Percentiles rank a stretch among this genome's conserved stretches.
Conservation (phyloP, 2,888 invertebrate genomes). For the Endotricha flammealis region DNA sequence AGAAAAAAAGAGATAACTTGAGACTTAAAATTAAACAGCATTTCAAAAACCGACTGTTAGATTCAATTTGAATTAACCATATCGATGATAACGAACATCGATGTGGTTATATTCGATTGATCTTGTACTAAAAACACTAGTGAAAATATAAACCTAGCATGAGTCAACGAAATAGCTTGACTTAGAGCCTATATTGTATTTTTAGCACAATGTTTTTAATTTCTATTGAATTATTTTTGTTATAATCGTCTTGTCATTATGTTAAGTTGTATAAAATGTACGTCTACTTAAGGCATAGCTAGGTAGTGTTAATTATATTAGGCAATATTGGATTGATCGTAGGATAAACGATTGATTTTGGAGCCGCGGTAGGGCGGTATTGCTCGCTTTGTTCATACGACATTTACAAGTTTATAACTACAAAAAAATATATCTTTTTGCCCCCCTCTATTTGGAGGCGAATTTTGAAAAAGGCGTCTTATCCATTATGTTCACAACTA, state of each 20-base stretch:
- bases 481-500: too few species aligned
- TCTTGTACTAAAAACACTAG: slow-evolving; percentile 31
- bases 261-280: slow-evolving; percentile 77
- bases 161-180: slow-evolving; percentile 31
- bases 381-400: neutral
- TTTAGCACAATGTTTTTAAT: slow-evolving; percentile 69
- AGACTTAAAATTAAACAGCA: too few species aligned
- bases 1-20: too few species aligned
- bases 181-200: slow-evolving; percentile 49
- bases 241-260: slow-evolving; percentile 76
- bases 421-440: too few species aligned
- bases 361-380: neutral
- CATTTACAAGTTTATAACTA: too few species aligned
- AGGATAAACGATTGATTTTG: slow-evolving; percentile 31
- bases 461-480: too few species aligned
- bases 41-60: too few species aligned
- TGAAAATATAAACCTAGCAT: slow-evolving; percentile 30
- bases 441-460: too few species aligned
- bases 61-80: too few species aligned
- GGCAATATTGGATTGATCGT: slow-evolving; percentile 58
- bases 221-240: slow-evolving; percentile 60
- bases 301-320: slow-evolving; percentile 72
- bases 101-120: slow-evolving; percentile 10
- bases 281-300: slow-evolving; percentile 73
- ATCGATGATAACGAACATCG: slow-evolving; percentile 14